These are phyloP conservation scores for Byasa hedistus DNA, from an alignment of 2,888 invertebrate genomes.

Conservation along the genomic window DNA sequence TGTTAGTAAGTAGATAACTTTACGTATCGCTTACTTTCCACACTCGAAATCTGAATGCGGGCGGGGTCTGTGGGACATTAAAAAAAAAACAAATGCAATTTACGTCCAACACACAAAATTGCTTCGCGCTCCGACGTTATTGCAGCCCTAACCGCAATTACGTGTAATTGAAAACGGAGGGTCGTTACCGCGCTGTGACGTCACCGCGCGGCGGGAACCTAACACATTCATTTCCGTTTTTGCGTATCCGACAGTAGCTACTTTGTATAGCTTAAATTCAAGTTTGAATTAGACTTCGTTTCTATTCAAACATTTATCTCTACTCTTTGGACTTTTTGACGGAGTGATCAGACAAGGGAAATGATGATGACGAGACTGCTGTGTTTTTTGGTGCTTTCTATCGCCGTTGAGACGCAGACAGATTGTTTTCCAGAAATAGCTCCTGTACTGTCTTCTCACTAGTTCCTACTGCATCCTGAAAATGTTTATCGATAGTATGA, in stretches of 20 bases:
- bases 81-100: conserved; percentile 65
- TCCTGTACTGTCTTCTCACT: too few relatives aligned
- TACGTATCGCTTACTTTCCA: too few relatives aligned
- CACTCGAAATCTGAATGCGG: too few relatives aligned
- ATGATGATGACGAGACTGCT: too few relatives aligned
- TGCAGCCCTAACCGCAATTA: conserved; percentile 70
- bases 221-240: conserved; percentile 24
- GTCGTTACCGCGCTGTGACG: conserved; percentile 60
- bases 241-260: not conserved
- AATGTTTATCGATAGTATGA: too few relatives aligned
- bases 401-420: too few relatives aligned
- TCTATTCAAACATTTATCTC: too few relatives aligned
- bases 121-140: conserved; percentile 55
- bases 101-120: conserved; percentile 64
- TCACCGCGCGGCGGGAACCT: conserved; percentile 36
- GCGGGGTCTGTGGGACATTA: conserved; percentile 38
- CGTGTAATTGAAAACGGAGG: conserved; percentile 74
- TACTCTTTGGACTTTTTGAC: not conserved
- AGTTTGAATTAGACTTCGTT: conserved; percentile 14
- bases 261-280: conserved; percentile 13
- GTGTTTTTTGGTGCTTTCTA: too few relatives aligned
- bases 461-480: too few relatives aligned
- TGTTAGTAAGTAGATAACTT: too few relatives aligned
- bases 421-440: too few relatives aligned
- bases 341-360: too few relatives aligned